These are phyloP conservation scores for Pyrocephalus nanus DNA, from an alignment of 2,797 vertebrate genomes.

Conservation along the genomic window DNA sequence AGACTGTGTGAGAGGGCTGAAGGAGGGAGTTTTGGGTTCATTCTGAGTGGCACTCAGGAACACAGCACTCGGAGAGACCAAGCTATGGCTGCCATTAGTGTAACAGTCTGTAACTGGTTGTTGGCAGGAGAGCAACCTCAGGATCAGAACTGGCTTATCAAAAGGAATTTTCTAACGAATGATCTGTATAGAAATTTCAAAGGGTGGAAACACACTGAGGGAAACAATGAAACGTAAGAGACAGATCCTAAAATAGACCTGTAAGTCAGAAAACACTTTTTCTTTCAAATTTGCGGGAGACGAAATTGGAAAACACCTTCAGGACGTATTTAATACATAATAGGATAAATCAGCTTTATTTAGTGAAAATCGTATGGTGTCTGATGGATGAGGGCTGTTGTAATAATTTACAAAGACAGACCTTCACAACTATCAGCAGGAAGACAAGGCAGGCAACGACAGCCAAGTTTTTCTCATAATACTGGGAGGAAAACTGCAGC, in stretches of 20 bases:
- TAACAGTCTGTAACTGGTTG: not conserved
- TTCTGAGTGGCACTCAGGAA: not conserved
- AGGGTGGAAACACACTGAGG: not conserved
- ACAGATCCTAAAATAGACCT: not conserved
- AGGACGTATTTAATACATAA: not conserved
- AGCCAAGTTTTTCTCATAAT: not conserved
- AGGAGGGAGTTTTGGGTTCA: not conserved
- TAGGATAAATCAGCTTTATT: not conserved
- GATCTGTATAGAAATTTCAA: not conserved
- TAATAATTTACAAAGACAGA: not conserved
- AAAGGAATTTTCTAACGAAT: not conserved
- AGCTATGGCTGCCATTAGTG: not conserved
- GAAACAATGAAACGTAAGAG: not conserved
- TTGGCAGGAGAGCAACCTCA: not conserved
- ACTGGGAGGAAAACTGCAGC: not conserved
- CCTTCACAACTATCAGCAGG: not conserved
- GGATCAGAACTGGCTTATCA: not conserved
- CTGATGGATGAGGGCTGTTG: not conserved
- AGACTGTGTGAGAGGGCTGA: not conserved
- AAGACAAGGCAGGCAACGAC: not conserved
- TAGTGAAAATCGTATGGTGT: not conserved
- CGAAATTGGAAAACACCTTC: not conserved
- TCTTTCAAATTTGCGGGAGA: not conserved
- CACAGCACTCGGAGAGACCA: not conserved
- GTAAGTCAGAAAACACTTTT: not conserved